Percentiles rank a stretch among this genome's conserved stretches.
Conservation (phyloP, 1,140 invertebrate genomes). For the Drosophila obscura region DNA sequence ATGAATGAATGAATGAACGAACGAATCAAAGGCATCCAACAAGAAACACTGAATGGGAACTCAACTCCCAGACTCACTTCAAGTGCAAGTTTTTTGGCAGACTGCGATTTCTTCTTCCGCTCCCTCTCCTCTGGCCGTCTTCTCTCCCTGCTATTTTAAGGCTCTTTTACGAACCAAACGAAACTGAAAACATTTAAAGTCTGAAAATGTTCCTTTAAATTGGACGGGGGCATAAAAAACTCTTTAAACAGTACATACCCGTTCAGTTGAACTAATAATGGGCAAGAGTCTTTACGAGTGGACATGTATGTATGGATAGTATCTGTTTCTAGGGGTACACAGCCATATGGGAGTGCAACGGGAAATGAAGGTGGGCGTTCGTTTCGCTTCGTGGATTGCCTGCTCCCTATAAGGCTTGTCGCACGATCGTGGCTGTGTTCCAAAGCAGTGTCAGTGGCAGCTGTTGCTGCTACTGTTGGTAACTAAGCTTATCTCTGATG, state of each 20-base stretch:
- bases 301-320: no score
- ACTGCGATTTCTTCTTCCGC: conserved; percentile 39
- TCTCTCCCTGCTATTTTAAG: conserved; percentile 65
- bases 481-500: conserved; percentile 65
- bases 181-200: conserved; percentile 49
- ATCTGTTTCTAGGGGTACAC: no score
- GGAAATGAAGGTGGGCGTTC: conserved; percentile 6
- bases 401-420: conserved; percentile 56
- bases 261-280: conserved; percentile 4
- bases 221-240: conserved; percentile 48
- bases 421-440: conserved; percentile 57
- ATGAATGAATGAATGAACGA: conserved; percentile 54
- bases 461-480: conserved; percentile 38
- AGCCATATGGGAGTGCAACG: no score
- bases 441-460: conserved; percentile 6
- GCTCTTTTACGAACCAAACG: conserved; percentile 47
- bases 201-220: conserved; percentile 44
- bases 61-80: conserved; percentile 49
- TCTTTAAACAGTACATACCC: conserved; percentile 29
- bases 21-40: conserved; percentile 50
- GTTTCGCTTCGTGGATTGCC: conserved; percentile 37
- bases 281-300: no score
- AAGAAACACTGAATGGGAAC: conserved; percentile 37
- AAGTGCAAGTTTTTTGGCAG: conserved; percentile 75
- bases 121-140: conserved; percentile 3